Evolutionary conservation across 2,113 vertebrate genomes (phyloP).

Genomic region (Alligator sinensis): DNA sequence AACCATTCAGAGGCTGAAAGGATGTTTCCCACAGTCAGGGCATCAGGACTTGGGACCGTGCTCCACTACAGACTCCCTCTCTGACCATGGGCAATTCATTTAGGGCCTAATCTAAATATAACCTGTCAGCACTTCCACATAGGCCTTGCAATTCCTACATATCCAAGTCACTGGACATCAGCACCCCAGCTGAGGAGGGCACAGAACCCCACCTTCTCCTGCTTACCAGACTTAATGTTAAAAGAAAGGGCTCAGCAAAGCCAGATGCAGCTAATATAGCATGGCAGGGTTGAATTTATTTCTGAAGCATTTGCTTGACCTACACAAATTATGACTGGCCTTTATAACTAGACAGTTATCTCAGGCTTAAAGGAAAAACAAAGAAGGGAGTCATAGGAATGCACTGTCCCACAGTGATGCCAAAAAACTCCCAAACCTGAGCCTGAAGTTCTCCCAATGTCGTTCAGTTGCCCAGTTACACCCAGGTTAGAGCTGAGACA

Average conservation of each 20-base stretch:
- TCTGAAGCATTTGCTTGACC: not conserved
- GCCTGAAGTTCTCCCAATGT: not conserved
- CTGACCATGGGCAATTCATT: not conserved
- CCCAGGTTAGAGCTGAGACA: not conserved
- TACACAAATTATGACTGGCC: not conserved
- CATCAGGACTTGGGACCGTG: not conserved
- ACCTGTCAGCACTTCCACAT: too few relatives aligned
- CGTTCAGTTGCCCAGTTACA: not conserved
- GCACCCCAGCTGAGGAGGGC: not conserved
- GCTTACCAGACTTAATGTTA: not conserved
- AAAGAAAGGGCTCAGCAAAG: not conserved
- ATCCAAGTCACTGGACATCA: too few relatives aligned
- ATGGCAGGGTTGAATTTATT: not conserved
- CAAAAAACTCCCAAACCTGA: not conserved
- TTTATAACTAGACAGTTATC: not conserved
- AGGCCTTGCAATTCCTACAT: too few relatives aligned
- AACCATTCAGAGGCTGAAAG: accelerated
- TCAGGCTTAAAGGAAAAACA: not conserved
- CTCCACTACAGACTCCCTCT: not conserved
- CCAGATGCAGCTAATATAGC: not conserved
- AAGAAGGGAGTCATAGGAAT: not conserved
- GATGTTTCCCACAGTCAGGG: not conserved
- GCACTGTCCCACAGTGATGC: not conserved
- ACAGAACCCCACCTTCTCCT: not conserved
- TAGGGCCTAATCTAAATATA: not conserved